A percentile compares a stretch with the other conserved stretches of the same genome.
Evolutionary conservation across 2,797 vertebrate species (phyloP).

Genomic region (Pelobates cultripes): DNA sequence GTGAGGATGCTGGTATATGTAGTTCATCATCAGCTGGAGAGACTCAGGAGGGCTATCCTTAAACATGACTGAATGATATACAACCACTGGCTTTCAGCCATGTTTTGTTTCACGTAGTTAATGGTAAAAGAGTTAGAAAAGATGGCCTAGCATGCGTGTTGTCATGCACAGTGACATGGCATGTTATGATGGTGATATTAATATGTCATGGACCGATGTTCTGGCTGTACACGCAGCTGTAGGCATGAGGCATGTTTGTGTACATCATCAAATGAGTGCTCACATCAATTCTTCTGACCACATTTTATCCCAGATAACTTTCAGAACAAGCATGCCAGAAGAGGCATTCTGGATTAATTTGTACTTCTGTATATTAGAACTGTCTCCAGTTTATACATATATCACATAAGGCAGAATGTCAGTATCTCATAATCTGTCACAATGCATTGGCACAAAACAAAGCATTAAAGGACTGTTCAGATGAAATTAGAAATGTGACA

Average conservation of each 20-base stretch:
- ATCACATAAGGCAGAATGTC: not conserved
- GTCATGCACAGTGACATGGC: slow-evolving; percentile 33
- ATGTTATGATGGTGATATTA: slow-evolving; percentile 19
- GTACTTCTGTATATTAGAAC: not conserved
- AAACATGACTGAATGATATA: too few relatives aligned
- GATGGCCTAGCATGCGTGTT: not conserved
- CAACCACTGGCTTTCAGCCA: too few relatives aligned
- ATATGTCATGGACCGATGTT: slow-evolving; percentile 36
- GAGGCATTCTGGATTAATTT: slow-evolving; percentile 3
- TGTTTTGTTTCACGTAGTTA: too few relatives aligned
- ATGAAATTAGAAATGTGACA: too few relatives aligned
- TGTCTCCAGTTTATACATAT: not conserved
- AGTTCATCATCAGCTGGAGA: too few relatives aligned
- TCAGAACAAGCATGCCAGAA: not conserved
- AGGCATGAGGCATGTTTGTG: slow-evolving; percentile 17
- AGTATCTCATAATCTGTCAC: not conserved
- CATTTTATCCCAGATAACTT: not conserved
- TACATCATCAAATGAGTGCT: slow-evolving; percentile 23
- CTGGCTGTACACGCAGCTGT: slow-evolving; percentile 11
- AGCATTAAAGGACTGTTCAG: too few relatives aligned
- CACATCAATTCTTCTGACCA: not conserved
- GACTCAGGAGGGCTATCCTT: too few relatives aligned
- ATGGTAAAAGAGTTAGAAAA: too few relatives aligned
- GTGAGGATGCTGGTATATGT: too few relatives aligned
- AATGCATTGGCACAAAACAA: not conserved